Conservation (phyloP, 2,113 vertebrate genomes). For the Seriola rivoliana region DNA sequence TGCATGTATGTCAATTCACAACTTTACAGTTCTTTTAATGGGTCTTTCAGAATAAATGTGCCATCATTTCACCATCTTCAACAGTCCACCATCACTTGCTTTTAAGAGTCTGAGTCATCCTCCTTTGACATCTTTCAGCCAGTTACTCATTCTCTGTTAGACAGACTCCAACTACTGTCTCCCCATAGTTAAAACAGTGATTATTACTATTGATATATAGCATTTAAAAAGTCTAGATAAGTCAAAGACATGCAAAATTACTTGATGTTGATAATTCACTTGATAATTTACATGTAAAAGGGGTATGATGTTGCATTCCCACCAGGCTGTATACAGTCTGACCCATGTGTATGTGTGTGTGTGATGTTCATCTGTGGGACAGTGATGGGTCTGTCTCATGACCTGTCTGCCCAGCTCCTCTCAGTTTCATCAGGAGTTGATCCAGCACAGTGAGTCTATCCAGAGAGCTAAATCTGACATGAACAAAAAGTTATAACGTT, state of each 20-base stretch:
- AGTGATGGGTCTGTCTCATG: background rate
- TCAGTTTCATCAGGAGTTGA: background rate
- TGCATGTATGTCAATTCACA: background rate
- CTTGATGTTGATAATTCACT: background rate
- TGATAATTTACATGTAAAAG: background rate
- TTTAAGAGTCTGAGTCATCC: background rate
- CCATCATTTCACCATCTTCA: background rate
- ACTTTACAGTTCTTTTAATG: background rate
- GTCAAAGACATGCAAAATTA: background rate
- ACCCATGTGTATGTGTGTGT: background rate
- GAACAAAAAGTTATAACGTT: background rate
- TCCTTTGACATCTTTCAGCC: background rate
- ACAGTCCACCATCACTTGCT: background rate
- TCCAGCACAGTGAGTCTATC: constrained; percentile 10
- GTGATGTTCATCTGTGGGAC: background rate
- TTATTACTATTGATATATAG: background rate
- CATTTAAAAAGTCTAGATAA: too few relatives aligned
- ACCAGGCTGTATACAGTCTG: background rate
- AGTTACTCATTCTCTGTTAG: background rate
- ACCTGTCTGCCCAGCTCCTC: constrained; percentile 1
- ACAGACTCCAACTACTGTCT: background rate
- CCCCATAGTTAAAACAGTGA: background rate
- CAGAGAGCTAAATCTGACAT: background rate
- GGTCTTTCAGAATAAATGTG: background rate
- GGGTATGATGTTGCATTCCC: background rate